Evolutionary conservation across 2,888 invertebrate genomes (phyloP), one percentile per base, ranked within the genome.

Genomic region (Mythimna impura): DNA sequence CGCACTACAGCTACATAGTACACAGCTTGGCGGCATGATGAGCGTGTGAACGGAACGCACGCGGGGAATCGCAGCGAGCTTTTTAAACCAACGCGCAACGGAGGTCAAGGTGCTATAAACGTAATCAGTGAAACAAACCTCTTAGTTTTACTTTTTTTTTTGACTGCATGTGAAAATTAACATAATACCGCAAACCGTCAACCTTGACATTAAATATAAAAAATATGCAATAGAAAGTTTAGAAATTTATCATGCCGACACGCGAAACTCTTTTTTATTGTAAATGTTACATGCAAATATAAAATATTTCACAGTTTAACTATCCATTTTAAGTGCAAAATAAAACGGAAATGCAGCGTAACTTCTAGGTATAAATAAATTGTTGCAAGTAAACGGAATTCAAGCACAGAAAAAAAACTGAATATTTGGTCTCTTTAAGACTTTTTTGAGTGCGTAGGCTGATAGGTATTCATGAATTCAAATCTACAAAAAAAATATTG

Each of bases 1-100:
- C 71, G 50, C 75, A 80, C 57, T 60, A 84, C 71, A 64, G 66
- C 30, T 60, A 82, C 65, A 60, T n/a, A 40, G 22, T n/a, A 61
- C 61, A 75, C 69, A 60, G 66, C n/a, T 66, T 69, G 54, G 54
- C 66, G 25, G 36, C 25, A 66, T 76, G 82, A 86, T 84, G 78
- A 84, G 60, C 87, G 85, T 85, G 85, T 71, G 85, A 85, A 76
- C 73, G 58, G 40, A 84, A 74, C 69, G 66, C 17, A 55, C 61
- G 63, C 67, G 58, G 66, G 62, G 66, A 71, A 77, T 71, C 64
- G 69, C 60, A 61, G 34, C 68, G 30, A 76, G 54, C 65, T 58
- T 72, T 80, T 80, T 74, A 62, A 67, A 63, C 55, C 65, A 9
- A 8, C 36, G 9, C 36, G 36, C 36, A 9, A 30, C 47, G 25